Evolutionary conservation across 2,888 invertebrate species (phyloP).

Genomic region (Molorchus minor): DNA sequence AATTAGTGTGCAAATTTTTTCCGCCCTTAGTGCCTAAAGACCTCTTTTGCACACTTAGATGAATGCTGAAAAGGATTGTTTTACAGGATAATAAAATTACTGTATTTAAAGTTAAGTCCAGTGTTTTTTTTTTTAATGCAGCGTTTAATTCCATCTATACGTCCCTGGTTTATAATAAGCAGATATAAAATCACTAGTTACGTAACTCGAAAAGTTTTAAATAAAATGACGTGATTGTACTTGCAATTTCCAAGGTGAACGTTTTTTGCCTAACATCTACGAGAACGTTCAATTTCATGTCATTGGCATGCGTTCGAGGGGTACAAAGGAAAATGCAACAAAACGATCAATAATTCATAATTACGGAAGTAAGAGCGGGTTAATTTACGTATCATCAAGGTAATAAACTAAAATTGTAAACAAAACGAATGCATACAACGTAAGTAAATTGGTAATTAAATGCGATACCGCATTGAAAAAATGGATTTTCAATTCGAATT

Average conservation of each 20-base stretch:
- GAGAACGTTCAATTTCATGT: conserved; percentile 22
- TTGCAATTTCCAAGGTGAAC: conserved; percentile 27
- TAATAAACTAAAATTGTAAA: conserved; percentile 14
- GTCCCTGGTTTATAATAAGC: too few relatives aligned
- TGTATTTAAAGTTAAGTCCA: too few relatives aligned
- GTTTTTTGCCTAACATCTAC: conserved; percentile 13
- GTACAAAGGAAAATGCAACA: conserved; percentile 1
- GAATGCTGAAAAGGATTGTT: too few relatives aligned
- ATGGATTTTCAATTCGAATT: conserved; percentile 8
- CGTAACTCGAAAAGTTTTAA: conserved; percentile 31
- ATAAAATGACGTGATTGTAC: conserved; percentile 32
- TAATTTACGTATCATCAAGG: conserved; percentile 11
- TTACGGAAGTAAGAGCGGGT: conserved; percentile 12
- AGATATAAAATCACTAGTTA: conserved; percentile 6
- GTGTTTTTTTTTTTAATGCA: too few relatives aligned
- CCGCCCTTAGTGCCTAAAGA: too few relatives aligned
- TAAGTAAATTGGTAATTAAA: neutral
- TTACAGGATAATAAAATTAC: too few relatives aligned
- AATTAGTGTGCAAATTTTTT: too few relatives aligned
- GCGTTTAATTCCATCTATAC: too few relatives aligned
- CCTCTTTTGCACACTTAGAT: too few relatives aligned
- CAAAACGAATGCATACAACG: neutral
- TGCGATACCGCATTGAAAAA: neutral
- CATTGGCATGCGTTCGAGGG: conserved; percentile 14
- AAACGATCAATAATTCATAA: conserved; percentile 7